Base-by-base conservation (phyloP, 2,113 vertebrate genomes). In the Coturnix japonica region DNA sequence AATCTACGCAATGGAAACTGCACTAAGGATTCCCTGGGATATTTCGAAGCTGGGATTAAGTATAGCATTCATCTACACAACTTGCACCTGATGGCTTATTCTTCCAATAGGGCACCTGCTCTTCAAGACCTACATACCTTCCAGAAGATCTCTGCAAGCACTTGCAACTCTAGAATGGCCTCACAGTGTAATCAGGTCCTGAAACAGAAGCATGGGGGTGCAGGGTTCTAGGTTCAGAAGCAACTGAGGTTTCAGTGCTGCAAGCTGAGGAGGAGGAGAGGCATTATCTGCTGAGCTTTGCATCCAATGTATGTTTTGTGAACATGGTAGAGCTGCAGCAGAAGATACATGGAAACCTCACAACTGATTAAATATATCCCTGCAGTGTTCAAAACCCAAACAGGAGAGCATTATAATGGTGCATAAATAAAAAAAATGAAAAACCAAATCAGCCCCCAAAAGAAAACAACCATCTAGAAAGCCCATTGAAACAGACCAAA, bases 311-410 rank as follows among this genome's bases (percentile, higher is more conserved):
- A 76, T 39, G 20, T 26, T 81, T 76, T 60, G 18, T 39, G 69
- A 75, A 90, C 91, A 66, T 9, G 11, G 57, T 43, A 72, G 66
- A 41, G 73, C 3, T 9, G 15, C 69, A 71, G 64, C 56, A 85
- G 69, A 92, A 93, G 92, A 75, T 31, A 80, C 64, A 80, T 35
- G 14, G 73, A 89, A 94, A 77, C 18, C 22, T 89, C 63, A 61
- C 4, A 82, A 60, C n/a, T 46, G 59, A 82, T 91, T 91, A 83
- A 92, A 91, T 47, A 57, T 71, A 81, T 91, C 75, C 60, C 56
- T 61, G 30, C 11, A 80, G 71, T 43, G 13, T 47, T 89, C 37
- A 87, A 87, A 89, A 74, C 10, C 9, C 39, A 51, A 87, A 67
- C 19, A 79, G 74, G 79, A 57, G 41, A 85, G 54, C 23, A 41